Evolutionary conservation across 2,113 vertebrate genomes (phyloP), one percentile per base, ranked within the genome.

Genomic region (Kryptolebias marmoratus): DNA sequence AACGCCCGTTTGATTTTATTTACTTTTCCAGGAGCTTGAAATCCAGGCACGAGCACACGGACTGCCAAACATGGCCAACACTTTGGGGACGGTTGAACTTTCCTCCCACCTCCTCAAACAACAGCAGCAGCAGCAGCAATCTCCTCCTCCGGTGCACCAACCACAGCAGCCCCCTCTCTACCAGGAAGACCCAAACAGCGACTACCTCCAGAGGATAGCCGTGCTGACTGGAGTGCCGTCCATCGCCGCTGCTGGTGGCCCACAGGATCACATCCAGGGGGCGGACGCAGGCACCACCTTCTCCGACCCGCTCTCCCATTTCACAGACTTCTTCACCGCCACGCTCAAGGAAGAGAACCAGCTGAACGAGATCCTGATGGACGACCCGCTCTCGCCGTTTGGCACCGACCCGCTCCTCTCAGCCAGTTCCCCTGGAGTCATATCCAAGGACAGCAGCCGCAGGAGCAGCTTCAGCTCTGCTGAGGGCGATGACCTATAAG

Each of bases 271-370:
- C 88, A 69, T 94, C 90, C 45, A 81, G 71, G 67, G 78, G 84
- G 90, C 87, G 0, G 92, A 96, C 39, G 88, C 90, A 78, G 94
- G 95, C 44, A 91, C 94, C 59, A 92, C 94, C 11, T 99, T 97
- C 93, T 97, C 96, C 1, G 97, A 98, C 84, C 98, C 98, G 6
- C 93, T 99, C 77, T 98, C 96, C 30, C 96, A 98, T 86, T 99
- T 99, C 90, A 98, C 97, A 0, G 96, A 99, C 94, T 95, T 99
- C 91, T 99, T 98, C 88, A 96, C 96, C 0, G 93, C 95, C 1
- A 94, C 96, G 48, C 94, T 97, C 67, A 98, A 99, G 84, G 96
- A 96, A 77, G 98, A 99, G 69, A 97, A 97, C 32, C 91, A 92
- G 62, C 91, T 98, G 78, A 96, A 96, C 7, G 93, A 95, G 85